Conservation (phyloP, 2,113 vertebrate species). For the Erythrocebus patas region DNA sequence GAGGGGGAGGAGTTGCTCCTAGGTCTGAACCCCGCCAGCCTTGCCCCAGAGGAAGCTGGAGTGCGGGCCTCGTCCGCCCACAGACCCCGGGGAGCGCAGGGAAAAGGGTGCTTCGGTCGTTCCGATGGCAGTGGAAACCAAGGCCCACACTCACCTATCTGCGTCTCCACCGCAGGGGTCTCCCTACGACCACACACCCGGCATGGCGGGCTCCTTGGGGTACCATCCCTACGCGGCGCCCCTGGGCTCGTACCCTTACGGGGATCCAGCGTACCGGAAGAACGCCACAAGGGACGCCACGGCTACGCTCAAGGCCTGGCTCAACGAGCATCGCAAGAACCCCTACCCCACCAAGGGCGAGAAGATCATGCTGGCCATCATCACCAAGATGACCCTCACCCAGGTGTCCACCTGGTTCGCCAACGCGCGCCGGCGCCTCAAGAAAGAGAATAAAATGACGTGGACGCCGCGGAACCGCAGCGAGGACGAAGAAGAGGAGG, state of each 20-base stretch:
- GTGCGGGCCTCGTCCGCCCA: not conserved
- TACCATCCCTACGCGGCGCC: slow-evolving; percentile 97
- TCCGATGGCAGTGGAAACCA: not conserved
- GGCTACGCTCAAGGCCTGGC: slow-evolving; percentile 95
- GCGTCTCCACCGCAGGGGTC: slow-evolving; percentile 86
- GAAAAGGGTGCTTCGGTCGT: not conserved
- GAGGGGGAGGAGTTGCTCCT: not conserved
- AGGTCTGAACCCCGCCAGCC: not conserved
- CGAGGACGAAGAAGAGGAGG: slow-evolving; percentile 97
- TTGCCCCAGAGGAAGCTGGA: not conserved
- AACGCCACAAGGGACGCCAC: slow-evolving; percentile 98
- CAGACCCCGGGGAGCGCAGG: not conserved
- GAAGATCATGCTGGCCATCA: slow-evolving; percentile 96
- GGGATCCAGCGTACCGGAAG: slow-evolving; percentile 97
- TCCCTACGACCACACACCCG: slow-evolving; percentile 96
- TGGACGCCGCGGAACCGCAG: slow-evolving; percentile 96
- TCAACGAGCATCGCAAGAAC: slow-evolving; percentile 94
- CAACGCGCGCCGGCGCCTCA: slow-evolving; percentile 92
- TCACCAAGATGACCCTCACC: slow-evolving; percentile 90
- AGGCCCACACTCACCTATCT: slow-evolving; percentile 16
- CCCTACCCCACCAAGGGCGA: slow-evolving; percentile 98
- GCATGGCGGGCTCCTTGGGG: slow-evolving; percentile 97
- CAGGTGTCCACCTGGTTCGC: slow-evolving; percentile 92
- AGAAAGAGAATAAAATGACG: slow-evolving; percentile 98
- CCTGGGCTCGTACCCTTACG: slow-evolving; percentile 96